A percentile compares a stretch with the other conserved stretches of the same genome.
Evolutionary conservation across 2,888 invertebrate species (phyloP).

Genomic region (Temnothorax ravouxi): DNA sequence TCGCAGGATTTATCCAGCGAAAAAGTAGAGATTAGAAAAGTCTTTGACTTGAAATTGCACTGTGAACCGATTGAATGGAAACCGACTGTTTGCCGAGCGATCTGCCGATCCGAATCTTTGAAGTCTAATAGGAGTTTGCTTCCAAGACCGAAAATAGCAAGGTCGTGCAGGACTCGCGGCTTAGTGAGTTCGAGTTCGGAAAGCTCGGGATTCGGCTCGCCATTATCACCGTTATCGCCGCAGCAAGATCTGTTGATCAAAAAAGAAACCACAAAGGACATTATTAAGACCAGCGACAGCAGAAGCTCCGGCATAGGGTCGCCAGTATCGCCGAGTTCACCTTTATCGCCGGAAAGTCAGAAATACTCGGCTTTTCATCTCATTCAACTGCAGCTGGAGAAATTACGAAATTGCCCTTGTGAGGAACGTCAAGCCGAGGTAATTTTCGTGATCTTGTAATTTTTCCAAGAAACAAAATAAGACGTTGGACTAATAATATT

Average conservation of each 20-base stretch:
- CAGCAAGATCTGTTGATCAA: slow-evolving; percentile 68
- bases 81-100: slow-evolving; percentile 51
- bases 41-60: slow-evolving; percentile 76
- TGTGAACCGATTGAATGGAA: slow-evolving; percentile 71
- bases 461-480: background rate
- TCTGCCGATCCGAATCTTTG: slow-evolving; percentile 17
- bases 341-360: slow-evolving; percentile 81
- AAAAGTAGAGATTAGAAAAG: slow-evolving; percentile 66
- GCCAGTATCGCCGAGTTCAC: slow-evolving; percentile 79
- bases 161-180: slow-evolving; percentile 64
- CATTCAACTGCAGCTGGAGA: slow-evolving; percentile 80
- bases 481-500: background rate
- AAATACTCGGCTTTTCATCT: slow-evolving; percentile 80
- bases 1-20: slow-evolving; percentile 30
- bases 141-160: slow-evolving; percentile 72
- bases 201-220: slow-evolving; percentile 83
- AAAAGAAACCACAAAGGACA: slow-evolving; percentile 6
- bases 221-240: slow-evolving; percentile 81
- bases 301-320: slow-evolving; percentile 81
- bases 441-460: slow-evolving; percentile 17
- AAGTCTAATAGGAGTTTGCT: slow-evolving; percentile 73
- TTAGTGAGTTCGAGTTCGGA: slow-evolving; percentile 82
- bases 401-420: slow-evolving; percentile 82
- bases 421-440: slow-evolving; percentile 84
- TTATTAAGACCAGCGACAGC: slow-evolving; percentile 77